These are phyloP conservation scores for Mionectes macconnelli DNA, from an alignment of 2,113 vertebrate species.

Conservation along the genomic window DNA sequence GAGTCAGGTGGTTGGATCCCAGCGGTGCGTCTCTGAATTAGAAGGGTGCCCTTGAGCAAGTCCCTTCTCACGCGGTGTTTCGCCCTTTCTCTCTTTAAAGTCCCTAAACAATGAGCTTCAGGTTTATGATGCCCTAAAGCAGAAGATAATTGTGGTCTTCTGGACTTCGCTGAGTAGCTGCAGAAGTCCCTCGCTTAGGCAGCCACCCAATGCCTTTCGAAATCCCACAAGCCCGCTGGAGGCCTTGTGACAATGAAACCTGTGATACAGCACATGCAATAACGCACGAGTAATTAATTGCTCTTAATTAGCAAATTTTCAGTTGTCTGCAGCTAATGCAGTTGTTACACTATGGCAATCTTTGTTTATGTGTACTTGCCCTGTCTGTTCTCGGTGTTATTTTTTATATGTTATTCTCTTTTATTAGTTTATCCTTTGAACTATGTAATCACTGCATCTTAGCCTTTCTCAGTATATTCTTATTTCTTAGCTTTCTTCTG, in stretches of 20 bases:
- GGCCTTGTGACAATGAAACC: rapidly evolving
- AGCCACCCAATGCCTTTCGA: background rate
- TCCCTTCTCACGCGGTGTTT: rapidly evolving
- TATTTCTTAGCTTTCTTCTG: background rate
- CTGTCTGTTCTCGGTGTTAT: background rate
- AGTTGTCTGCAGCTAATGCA: background rate
- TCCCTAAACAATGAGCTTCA: background rate
- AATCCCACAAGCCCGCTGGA: background rate
- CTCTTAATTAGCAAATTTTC: background rate
- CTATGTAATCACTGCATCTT: background rate
- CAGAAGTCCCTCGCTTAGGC: background rate
- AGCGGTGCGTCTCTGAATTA: background rate
- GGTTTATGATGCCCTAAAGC: background rate
- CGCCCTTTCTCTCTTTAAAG: background rate
- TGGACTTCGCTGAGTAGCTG: background rate
- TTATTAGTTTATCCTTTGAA: background rate
- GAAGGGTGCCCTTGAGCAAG: background rate
- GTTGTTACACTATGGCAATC: rapidly evolving
- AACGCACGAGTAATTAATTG: background rate
- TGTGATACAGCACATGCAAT: rapidly evolving
- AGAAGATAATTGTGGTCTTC: background rate
- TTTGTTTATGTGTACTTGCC: background rate
- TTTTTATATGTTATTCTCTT: background rate
- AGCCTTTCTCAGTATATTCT: background rate
- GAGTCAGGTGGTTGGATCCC: background rate